phyloP scores from a whole-genome alignment of 2,888 invertebrate genomes.

The Quadroppia sp. region DNA sequence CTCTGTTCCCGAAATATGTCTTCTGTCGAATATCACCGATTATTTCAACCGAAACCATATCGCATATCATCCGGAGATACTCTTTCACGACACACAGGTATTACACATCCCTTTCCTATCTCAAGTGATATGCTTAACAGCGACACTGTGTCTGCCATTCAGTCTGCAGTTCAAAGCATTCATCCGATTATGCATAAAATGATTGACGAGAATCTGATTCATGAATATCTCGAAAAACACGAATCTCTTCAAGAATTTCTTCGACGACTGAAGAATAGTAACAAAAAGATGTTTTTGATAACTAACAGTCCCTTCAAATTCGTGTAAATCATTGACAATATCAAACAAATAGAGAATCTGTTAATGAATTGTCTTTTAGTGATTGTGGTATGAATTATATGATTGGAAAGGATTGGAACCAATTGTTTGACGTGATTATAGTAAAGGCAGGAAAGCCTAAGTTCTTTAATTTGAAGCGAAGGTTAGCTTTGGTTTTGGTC shows the following conservation, averaged over 20 bases:
- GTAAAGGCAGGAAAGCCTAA: slow-evolving; percentile 92
- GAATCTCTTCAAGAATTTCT: slow-evolving; percentile 69
- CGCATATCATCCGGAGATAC: slow-evolving; percentile 89
- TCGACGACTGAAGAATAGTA: slow-evolving; percentile 65
- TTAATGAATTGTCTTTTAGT: slow-evolving; percentile 55
- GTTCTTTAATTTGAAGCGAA: slow-evolving; percentile 82
- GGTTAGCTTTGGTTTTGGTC: slow-evolving; percentile 53
- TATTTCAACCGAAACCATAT: slow-evolving; percentile 83
- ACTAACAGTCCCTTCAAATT: slow-evolving; percentile 95
- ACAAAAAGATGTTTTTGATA: slow-evolving; percentile 87
- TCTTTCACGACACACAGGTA: slow-evolving; percentile 90
- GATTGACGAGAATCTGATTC: slow-evolving; percentile 67
- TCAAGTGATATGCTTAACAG: not conserved
- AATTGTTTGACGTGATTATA: slow-evolving; percentile 87
- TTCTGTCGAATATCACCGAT: slow-evolving; percentile 88
- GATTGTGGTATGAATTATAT: slow-evolving; percentile 86
- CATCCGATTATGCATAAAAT: slow-evolving; percentile 84
- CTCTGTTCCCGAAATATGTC: slow-evolving; percentile 91
- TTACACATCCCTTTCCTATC: slow-evolving; percentile 43
- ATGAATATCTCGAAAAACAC: slow-evolving; percentile 69
- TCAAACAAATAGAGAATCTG: not conserved
- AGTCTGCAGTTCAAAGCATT: slow-evolving; percentile 81
- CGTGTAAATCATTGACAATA: slow-evolving; percentile 59
- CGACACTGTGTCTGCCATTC: slow-evolving; percentile 43
- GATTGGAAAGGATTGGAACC: slow-evolving; percentile 80